Conservation (phyloP, 1,140 invertebrate species). For the Leptinotarsa undecemlineata region DNA sequence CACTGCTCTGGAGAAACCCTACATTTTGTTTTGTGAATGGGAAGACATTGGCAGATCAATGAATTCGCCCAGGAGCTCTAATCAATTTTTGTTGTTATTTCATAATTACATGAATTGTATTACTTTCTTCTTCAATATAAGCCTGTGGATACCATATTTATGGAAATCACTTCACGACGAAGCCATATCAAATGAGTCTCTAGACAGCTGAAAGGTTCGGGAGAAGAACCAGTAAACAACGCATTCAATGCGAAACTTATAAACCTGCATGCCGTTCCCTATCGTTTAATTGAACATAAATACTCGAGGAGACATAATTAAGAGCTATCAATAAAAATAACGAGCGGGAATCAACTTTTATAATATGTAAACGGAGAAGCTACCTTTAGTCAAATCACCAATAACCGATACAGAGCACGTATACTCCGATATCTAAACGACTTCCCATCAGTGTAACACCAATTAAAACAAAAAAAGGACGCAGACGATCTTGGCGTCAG, state of each 20-base stretch:
- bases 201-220: too few relatives aligned
- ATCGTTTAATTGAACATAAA: neutral
- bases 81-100: too few relatives aligned
- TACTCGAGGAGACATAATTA: neutral
- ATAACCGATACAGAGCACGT: slow-evolving; percentile 48
- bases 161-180: too few relatives aligned
- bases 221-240: neutral
- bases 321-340: slow-evolving; percentile 3
- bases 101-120: too few relatives aligned
- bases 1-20: too few relatives aligned
- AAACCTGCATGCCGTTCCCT: neutral
- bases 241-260: neutral
- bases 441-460: slow-evolving; percentile 48
- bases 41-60: too few relatives aligned
- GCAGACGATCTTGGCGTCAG: slow-evolving; percentile 47
- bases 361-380: slow-evolving; percentile 23
- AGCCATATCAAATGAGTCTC: too few relatives aligned
- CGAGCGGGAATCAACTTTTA: slow-evolving; percentile 16
- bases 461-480: slow-evolving; percentile 49
- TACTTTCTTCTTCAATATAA: too few relatives aligned
- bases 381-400: slow-evolving; percentile 27
- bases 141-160: too few relatives aligned
- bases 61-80: too few relatives aligned
- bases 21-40: too few relatives aligned
- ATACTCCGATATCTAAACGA: slow-evolving; percentile 43